Evolutionary conservation across 2,888 invertebrate genomes (phyloP).

Genomic region (Germaria angustata): DNA sequence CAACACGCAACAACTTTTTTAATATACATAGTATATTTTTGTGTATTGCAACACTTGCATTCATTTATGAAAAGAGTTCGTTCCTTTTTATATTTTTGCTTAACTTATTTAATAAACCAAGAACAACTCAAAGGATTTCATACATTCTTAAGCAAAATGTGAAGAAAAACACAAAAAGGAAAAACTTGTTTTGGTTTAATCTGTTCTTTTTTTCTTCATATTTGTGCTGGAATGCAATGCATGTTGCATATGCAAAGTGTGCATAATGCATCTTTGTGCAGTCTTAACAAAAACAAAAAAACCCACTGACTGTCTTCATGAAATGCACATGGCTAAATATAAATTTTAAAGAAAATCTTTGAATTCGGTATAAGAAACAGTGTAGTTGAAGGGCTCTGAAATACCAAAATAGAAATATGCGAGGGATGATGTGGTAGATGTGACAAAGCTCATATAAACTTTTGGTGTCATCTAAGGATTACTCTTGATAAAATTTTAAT

Average conservation of each 20-base stretch:
- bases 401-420: not conserved
- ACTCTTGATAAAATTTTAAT: no score
- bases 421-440: no score
- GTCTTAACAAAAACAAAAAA: not conserved
- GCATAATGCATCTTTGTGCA: not conserved
- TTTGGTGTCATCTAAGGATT: no score
- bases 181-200: conserved; percentile 46
- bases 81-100: not conserved
- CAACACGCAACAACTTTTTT: conserved; percentile 1
- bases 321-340: not conserved
- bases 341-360: not conserved
- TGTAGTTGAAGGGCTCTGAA: no score
- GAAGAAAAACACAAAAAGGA: not conserved
- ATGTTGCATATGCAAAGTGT: conserved; percentile 10
- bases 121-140: conserved; percentile 18
- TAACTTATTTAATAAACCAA: not conserved
- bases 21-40: not conserved
- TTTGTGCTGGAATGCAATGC: conserved; percentile 12
- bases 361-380: not conserved
- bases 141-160: not conserved
- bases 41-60: conserved; percentile 50
- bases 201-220: not conserved
- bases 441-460: no score
- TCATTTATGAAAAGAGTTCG: conserved; percentile 7
- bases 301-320: no score